Base-by-base conservation (phyloP, 2,797 vertebrate genomes). In the Morelia viridis region DNA sequence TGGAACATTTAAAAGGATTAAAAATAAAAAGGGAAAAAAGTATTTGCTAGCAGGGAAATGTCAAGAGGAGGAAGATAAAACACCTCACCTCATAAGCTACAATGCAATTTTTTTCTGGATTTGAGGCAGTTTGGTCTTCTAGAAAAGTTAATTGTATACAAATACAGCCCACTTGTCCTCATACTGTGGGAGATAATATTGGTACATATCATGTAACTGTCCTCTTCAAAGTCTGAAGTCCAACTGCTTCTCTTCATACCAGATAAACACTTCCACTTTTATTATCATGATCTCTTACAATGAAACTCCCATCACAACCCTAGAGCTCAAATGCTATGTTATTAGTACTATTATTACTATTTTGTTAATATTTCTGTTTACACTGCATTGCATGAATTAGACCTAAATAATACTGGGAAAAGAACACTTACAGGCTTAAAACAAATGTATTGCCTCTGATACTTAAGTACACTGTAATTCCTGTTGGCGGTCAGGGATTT, bases 81-180 rank as follows among this genome's bases (percentile, higher is more conserved):
- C 8, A 65, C n/a, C 11, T 64, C 15, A 57, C 92, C 22, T 5
- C 46, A 84, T 31, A 92, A 93, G 65, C 15, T 50, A 56, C 88
- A 92, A 31, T 71, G 85, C 13, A 76, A 50, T 92, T 41, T 95
- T 96, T 65, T 92, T 22, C 11, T 22, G 90, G 26, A 28, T 83
- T 85, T 58, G 7, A 93, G 31, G 11, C 88, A 94, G 90, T 96
- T 93, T 93, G 91, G 53, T 94, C 91, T 68, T 91, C 92, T 64
- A 88, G 6, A 92, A 95, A 93, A n/a, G 17, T 15, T 57, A 53
- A 85, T 22, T 87, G 53, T 12, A 4, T 88, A 5, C 9, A 93
- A 92, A 84, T 31, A 15, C 90, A 92, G 28, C 80, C 12, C 17
- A 11, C 17, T 26, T 12, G n/a, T 8, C 80, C 0, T 0, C 57